Conservation (phyloP, 2,888 invertebrate genomes). For the Hydropsyche betteni region DNA sequence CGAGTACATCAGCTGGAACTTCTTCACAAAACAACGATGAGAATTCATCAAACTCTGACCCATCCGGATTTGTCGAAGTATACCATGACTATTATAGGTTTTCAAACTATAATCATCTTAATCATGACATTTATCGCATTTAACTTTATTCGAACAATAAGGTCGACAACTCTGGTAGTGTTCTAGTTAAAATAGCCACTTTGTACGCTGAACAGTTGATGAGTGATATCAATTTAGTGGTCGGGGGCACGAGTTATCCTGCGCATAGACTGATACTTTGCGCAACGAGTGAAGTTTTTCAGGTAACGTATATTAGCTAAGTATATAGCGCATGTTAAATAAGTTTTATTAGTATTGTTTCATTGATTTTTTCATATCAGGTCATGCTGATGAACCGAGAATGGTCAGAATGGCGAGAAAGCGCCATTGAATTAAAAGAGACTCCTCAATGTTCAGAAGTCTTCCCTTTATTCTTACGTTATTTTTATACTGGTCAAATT, state of each 20-base stretch:
- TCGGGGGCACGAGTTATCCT: constrained; percentile 83
- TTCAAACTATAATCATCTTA: background rate
- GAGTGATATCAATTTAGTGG: constrained; percentile 88
- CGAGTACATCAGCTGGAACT: background rate
- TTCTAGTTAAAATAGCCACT: constrained; percentile 82
- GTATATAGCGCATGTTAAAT: background rate
- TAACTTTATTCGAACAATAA: constrained; percentile 55
- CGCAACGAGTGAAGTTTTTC: constrained; percentile 94
- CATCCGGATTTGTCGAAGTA: constrained; percentile 2
- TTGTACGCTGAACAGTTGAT: constrained; percentile 86
- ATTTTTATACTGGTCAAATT: constrained; percentile 91
- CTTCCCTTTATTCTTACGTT: constrained; percentile 86
- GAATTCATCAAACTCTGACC: background rate
- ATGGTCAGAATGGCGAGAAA: constrained; percentile 91
- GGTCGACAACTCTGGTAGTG: constrained; percentile 87
- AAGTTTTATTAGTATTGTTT: background rate
- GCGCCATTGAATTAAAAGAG: constrained; percentile 84
- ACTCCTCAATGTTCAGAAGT: constrained; percentile 84
- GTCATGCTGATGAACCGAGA: constrained; percentile 95
- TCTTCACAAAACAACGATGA: background rate
- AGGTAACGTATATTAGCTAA: constrained; percentile 65
- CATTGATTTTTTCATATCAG: constrained; percentile 57
- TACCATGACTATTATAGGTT: background rate
- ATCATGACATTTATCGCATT: background rate
- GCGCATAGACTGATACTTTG: constrained; percentile 92